Percentiles rank a stretch among this genome's conserved stretches.
Evolutionary conservation across 2,888 invertebrate species (phyloP).

Genomic region (Ormyrus pomaceus): DNA sequence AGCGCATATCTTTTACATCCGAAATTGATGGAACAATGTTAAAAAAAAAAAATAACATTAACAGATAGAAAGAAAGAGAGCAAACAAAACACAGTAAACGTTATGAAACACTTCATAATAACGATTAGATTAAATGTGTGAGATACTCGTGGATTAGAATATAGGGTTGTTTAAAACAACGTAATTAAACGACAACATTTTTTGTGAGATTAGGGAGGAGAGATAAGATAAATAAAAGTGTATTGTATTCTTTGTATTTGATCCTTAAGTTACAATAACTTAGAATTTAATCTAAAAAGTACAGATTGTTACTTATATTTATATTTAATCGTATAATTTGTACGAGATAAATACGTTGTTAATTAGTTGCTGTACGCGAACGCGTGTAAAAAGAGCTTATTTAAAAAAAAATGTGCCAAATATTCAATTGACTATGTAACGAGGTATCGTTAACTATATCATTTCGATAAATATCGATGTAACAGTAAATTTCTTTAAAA

Average conservation of each 20-base stretch:
- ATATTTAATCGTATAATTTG: conserved; percentile 62
- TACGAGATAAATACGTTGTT: conserved; percentile 63
- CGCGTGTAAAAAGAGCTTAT: conserved; percentile 49
- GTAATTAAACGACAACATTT: too few relatives aligned
- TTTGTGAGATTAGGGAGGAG: too few relatives aligned
- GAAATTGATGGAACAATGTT: too few relatives aligned
- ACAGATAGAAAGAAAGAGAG: too few relatives aligned
- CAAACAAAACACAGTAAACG: conserved; percentile 24
- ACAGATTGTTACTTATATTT: conserved; percentile 66
- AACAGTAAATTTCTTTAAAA: too few relatives aligned
- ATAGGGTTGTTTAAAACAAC: too few relatives aligned
- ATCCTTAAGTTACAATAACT: conserved; percentile 47
- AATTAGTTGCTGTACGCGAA: conserved; percentile 63
- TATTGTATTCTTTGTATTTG: conserved; percentile 55
- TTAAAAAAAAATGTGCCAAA: conserved; percentile 4
- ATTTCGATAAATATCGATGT: not conserved
- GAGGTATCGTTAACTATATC: too few relatives aligned
- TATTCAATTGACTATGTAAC: too few relatives aligned
- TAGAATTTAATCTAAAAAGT: conserved; percentile 28
- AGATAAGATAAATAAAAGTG: conserved; percentile 13
- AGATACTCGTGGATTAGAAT: not conserved
- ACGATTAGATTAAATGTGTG: conserved; percentile 39
- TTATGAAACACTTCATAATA: conserved; percentile 26
- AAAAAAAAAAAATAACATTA: too few relatives aligned
- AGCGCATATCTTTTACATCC: too few relatives aligned